Base-by-base conservation (phyloP, 2,888 invertebrate genomes). In the Troides aeacus region DNA sequence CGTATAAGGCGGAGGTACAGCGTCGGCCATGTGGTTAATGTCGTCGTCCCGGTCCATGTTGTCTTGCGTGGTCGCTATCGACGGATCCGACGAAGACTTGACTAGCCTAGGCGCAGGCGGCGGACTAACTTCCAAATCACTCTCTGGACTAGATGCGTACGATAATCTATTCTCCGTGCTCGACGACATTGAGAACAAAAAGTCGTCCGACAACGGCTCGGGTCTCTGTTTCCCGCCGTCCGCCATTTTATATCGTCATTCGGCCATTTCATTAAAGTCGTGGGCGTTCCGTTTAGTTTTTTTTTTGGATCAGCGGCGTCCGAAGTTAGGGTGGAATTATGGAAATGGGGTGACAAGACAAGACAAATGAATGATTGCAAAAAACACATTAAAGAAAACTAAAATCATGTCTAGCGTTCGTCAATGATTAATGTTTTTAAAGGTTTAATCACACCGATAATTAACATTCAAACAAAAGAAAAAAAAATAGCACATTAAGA, bases 151-250 rank as follows among this genome's bases (percentile, higher is more conserved):
- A 84, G 98, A 98, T 76, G 98, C 98, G 92, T 98, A 98, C 84
- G 98, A 98, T 78, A 98, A 94, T 85, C 98, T 96, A 87, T 97
- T 95, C 85, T 93, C 93, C 46, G 91, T 93, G 76, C 90, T 90
- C 84, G 97, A 97, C 79, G 97, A 97, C 98, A 99, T 98, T 85
- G 99, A 99, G 94, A 99, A 99, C 86, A 99, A 96, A 95, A 99
- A 98, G 95, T 99, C 99, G 93, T 99, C 99, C 82, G 98, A 98
- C 88, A 99, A 94, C 88, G 97, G 97, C 93, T 99, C 98, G 88
- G 98, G 97, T 87, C 98, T 98, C 98, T 98, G 94, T 87, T 92
- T 62, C 53, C 64, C 65, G 69, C 81, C 77, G 70, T 64, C 77
- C 77, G 77, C 77, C 80, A 78, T 78, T 80, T 89, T 85, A 76